Base-by-base conservation (phyloP, 2,888 invertebrate genomes). In the Apoda limacodes region DNA sequence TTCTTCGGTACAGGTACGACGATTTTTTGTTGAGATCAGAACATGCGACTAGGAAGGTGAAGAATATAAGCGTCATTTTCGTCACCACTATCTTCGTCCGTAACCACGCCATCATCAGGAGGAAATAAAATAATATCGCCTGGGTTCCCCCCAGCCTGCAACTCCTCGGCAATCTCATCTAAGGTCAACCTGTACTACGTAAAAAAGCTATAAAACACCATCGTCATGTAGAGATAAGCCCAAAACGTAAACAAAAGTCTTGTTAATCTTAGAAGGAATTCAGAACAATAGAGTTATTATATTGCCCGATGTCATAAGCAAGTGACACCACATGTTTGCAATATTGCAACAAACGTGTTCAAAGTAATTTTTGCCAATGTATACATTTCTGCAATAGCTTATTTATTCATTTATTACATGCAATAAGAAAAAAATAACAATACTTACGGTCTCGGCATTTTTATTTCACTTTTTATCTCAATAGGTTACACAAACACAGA, bases 61-160 rank as follows among this genome's bases (percentile, higher is more conserved):
- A 33, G 30, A 27, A 30, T 30, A 22, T 33, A 30, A 21, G 30
- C 37, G 14, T 37, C 23, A 13, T 37, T 37, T 30, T 37, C 37
- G 12, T 37, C 37, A 7, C 37, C 37, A 33, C 33, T 33, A 14
- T 37, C 37, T 27, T 37, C 37, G 21, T 37, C 37, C 5, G 33
- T 37, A 5, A 37, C 19, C 14, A 24, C 17, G 12, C 28, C 21
- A 23, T 29, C 30, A 24, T 27, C 30, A 28, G 33, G 37, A 26
- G 33, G 33, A 30, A 37, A 37, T 25, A 30, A 35, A 30, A 23
- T 30, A 27, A 35, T 24, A 23, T 35, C 35, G n/a, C 21, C 28
- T 28, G 19, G 27, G 11, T 28, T 15, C 14, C 15, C 28, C 22
- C 22, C 28, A 9, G 21, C 22, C 5, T 9, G 21, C 28, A 22